These are phyloP conservation scores for Drosophila histrio DNA, from an alignment of 2,888 invertebrate genomes.

Conservation along the genomic window DNA sequence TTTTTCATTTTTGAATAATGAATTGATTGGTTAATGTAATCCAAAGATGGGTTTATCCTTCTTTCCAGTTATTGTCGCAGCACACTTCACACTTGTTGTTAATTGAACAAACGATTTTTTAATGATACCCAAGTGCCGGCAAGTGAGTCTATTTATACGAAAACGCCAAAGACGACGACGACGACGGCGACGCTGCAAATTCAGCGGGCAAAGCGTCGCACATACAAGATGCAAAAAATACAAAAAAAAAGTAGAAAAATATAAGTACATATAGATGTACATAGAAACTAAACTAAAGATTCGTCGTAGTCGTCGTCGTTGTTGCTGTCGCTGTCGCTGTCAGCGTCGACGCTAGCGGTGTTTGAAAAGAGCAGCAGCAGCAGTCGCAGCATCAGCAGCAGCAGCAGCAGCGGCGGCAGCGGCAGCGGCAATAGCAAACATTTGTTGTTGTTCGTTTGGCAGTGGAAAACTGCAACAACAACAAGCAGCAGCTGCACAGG, in stretches of 20 bases:
- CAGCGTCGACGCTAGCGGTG: constrained; percentile 25
- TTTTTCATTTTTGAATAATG: constrained; percentile 73
- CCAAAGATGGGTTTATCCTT: constrained; percentile 62
- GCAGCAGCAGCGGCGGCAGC: too few species aligned
- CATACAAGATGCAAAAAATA: constrained; percentile 67
- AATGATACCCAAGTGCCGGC: constrained; percentile 84
- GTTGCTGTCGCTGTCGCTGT: constrained; percentile 14
- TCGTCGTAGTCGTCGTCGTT: constrained; percentile 44
- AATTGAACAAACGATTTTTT: constrained; percentile 83
- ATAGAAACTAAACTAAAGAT: constrained; percentile 71
- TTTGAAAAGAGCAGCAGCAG: constrained; percentile 64
- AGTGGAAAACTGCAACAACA: constrained; percentile 37
- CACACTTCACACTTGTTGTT: constrained; percentile 73
- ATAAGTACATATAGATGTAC: constrained; percentile 31
- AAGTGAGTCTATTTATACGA: constrained; percentile 83
- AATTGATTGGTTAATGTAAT: constrained; percentile 42
- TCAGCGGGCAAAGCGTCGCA: constrained; percentile 68
- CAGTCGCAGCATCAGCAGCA: constrained; percentile 20
- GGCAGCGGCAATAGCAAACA: constrained; percentile 24
- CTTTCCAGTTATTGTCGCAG: constrained; percentile 31
- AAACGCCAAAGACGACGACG: constrained; percentile 52
- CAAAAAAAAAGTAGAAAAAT: constrained; percentile 21
- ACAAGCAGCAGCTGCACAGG: constrained; percentile 25
- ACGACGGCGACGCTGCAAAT: constrained; percentile 18
- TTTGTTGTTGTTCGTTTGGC: constrained; percentile 18